phyloP scores from a whole-genome alignment of 92 coral and sea anemone species.

The Parazoanthus swiftii region DNA sequence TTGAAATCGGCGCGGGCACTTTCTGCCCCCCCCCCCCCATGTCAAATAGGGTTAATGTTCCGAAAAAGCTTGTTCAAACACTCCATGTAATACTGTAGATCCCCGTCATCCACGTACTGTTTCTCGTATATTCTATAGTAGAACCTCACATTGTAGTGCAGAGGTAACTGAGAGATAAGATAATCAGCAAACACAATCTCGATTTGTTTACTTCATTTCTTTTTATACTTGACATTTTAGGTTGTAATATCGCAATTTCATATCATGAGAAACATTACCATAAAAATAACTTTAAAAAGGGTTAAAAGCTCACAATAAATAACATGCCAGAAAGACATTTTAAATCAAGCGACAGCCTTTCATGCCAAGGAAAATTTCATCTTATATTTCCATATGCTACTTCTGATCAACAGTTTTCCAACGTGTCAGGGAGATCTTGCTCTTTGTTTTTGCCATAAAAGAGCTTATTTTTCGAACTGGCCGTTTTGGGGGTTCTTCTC shows the following conservation, averaged over 20 bases:
- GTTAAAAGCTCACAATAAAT: too few species aligned
- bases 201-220: background rate
- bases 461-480: background rate
- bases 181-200: background rate
- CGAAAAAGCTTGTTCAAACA: background rate
- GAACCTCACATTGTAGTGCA: too few species aligned
- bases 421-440: background rate
- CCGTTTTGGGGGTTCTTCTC: background rate
- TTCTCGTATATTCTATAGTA: background rate
- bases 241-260: background rate
- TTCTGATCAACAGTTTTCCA: background rate
- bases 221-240: background rate
- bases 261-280: background rate
- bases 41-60: too few species aligned
- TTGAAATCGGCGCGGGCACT: too few species aligned
- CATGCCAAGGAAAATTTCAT: background rate
- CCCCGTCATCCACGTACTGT: background rate
- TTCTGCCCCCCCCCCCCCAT: too few species aligned
- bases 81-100: background rate
- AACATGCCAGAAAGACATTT: background rate
- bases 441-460: background rate
- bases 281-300: background rate
- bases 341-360: too few species aligned
- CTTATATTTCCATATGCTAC: background rate
- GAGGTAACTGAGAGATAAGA: background rate